Base-by-base conservation (phyloP, 2,113 vertebrate genomes). In the Heterochromis multidens region DNA sequence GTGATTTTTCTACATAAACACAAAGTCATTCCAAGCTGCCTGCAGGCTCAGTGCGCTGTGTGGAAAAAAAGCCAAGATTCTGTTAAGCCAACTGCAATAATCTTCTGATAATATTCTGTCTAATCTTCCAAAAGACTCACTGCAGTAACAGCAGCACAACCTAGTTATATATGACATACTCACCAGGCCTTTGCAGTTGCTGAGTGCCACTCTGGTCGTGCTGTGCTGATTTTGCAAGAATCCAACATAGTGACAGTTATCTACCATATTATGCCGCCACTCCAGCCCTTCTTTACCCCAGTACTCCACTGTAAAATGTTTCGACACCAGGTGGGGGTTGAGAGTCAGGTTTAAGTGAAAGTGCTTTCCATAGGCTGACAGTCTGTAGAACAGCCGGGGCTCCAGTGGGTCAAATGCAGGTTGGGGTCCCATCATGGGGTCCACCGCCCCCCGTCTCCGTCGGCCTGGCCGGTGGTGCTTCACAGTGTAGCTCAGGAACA, bases 271-370 rank as follows among this genome's bases (percentile, higher is more conserved):
- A 9, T 99, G 97, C 74, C 97, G 97, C 97, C 97, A 97, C 86
- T 98, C 97, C 29, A 96, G 96, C 93, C 98, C 98, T 27, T 97
- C 96, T 93, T 95, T 97, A 76, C 97, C 98, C 99, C 99, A 99
- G 76, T 99, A 99, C 94, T 99, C 99, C 96, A 99, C 98, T 77
- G 96, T 97, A 94, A 99, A 99, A 93, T 99, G 97, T 96, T 96
- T 98, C 23, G 98, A 99, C 91, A 99, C 97, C 95, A 99, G 97
- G 95, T 97, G 96, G 93, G 97, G 98, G 96, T 97, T 99, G 93
- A 98, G 97, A 85, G 97, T 99, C 96, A 99, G 96, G 95, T 99
- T 99, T 94, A 99, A 96, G 94, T 99, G 97, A 97, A 99, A 99
- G 97, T 98, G 98, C 97, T 97, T 99, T 92, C 98, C 99, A 93